Evolutionary conservation across 2,888 invertebrate species (phyloP).

Genomic region (Orthosia incerta): DNA sequence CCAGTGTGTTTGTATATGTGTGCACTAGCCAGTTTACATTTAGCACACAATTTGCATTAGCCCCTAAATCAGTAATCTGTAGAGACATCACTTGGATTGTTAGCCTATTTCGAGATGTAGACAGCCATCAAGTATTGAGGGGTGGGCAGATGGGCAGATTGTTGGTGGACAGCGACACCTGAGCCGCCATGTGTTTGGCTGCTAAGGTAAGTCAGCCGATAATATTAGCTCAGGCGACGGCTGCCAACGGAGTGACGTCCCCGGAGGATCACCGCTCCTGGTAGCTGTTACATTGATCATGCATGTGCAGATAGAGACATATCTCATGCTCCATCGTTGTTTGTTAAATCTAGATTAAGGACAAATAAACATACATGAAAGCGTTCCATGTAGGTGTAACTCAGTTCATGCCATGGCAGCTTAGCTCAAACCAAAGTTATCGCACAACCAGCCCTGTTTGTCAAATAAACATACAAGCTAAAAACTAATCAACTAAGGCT

Average conservation of each 20-base stretch:
- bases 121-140: slow-evolving; percentile 85
- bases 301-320: slow-evolving; percentile 18
- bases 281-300: slow-evolving; percentile 42
- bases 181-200: slow-evolving; percentile 16
- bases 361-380: background rate
- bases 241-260: slow-evolving; percentile 34
- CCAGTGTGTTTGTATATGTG: slow-evolving; percentile 16
- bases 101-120: slow-evolving; percentile 81
- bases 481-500: slow-evolving; percentile 85
- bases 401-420: background rate
- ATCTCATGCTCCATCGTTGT: background rate
- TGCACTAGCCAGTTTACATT: slow-evolving; percentile 50
- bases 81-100: slow-evolving; percentile 68
- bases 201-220: slow-evolving; percentile 69
- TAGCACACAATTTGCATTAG: slow-evolving; percentile 65
- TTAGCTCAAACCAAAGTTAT: slow-evolving; percentile 19
- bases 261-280: slow-evolving; percentile 33
- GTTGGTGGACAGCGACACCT: slow-evolving; percentile 69
- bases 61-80: slow-evolving; percentile 73
- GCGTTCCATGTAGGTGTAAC: background rate
- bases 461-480: slow-evolving; percentile 69
- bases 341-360: slow-evolving; percentile 3
- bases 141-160: slow-evolving; percentile 67
- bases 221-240: slow-evolving; percentile 75
- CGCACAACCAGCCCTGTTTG: slow-evolving; percentile 43